A percentile compares a stretch with the other conserved stretches of the same genome.
These are phyloP conservation scores for Spongilla lacustris DNA, from an alignment of 37 sponge, comb jelly and placozoan species.

Conservation along the genomic window DNA sequence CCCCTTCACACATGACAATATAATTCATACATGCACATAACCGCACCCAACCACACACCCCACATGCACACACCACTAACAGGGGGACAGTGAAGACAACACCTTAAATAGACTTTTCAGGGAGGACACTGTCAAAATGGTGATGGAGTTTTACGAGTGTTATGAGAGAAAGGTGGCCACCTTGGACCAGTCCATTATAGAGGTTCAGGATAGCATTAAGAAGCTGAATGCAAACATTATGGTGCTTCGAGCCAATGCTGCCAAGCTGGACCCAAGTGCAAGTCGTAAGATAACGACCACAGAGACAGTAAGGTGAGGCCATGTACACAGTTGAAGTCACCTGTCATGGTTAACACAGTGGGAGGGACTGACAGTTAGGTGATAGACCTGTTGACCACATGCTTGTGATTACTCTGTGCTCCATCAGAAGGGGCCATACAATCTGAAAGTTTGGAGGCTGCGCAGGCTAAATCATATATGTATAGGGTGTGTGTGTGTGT, in stretches of 20 bases:
- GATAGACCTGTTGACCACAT: too few species aligned
- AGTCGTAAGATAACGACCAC: neutral
- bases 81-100: neutral
- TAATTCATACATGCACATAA: neutral
- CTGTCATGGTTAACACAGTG: too few species aligned
- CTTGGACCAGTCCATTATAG: constrained; percentile 20
- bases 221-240: neutral
- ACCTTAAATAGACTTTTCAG: constrained; percentile 16
- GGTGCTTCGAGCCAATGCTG: constrained; percentile 34
- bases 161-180: constrained; percentile 8
- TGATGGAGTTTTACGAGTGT: constrained; percentile 43
- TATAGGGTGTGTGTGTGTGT: too few species aligned
- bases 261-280: constrained; percentile 37
- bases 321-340: too few species aligned
- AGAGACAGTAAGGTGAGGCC: constrained; percentile 24
- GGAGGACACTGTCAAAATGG: neutral
- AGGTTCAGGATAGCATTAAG: neutral
- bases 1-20: too few species aligned
- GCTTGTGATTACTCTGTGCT: too few species aligned
- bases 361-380: too few species aligned
- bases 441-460: too few species aligned
- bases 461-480: too few species aligned
- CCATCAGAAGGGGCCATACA: too few species aligned
- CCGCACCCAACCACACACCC: neutral
- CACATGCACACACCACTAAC: neutral